Base-by-base conservation (phyloP, 2,888 invertebrate species). In the Archips xylosteana region DNA sequence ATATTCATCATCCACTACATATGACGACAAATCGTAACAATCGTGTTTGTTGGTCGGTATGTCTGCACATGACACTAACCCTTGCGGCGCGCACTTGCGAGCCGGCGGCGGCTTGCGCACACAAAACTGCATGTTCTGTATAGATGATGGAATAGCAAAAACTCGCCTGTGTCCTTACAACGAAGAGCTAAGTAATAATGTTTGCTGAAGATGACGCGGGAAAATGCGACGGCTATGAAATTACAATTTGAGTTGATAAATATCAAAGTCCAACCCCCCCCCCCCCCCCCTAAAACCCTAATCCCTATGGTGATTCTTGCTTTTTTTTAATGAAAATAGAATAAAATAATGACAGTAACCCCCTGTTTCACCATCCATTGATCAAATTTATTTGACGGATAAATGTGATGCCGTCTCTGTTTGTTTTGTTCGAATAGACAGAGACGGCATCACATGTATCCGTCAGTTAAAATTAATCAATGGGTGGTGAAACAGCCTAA, bases 1-100 rank as follows among this genome's bases (percentile, higher is more conserved):
- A 76, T 75, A 77, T 78, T 75, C 75, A 78, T 77, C 74, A 76
- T 78, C 78, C 78, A 82, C 78, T 78, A 71, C 59, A 73, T 69
- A 59, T 42, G 64, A 77, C 70, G 64, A 70, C 54, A 66, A 62
- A 23, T 57, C 70, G 47, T 66, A 66, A 57, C 36, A 66, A 51
- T 23, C 23, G 57, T 39, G 65, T 60, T 61, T 32, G 34, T 70
- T 74, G 62, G 47, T 70, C 66, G 23, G 34, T 36, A 39, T 63
- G 49, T 65, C 45, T 74, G 51, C 15, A 57, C 32, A 12, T 32
- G 57, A 57, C 57, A 32, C 13, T 63, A 47, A 47, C 47, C 47
- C 32, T 63, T 34, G 47, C 34, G 34, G 49, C 36, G 49, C 32
- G 59, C 34, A 12, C 59, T 59, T 3, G 34, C 59, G 59, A 12